Conservation (phyloP, 2,113 vertebrate genomes). For the Corydoras maculifer region DNA sequence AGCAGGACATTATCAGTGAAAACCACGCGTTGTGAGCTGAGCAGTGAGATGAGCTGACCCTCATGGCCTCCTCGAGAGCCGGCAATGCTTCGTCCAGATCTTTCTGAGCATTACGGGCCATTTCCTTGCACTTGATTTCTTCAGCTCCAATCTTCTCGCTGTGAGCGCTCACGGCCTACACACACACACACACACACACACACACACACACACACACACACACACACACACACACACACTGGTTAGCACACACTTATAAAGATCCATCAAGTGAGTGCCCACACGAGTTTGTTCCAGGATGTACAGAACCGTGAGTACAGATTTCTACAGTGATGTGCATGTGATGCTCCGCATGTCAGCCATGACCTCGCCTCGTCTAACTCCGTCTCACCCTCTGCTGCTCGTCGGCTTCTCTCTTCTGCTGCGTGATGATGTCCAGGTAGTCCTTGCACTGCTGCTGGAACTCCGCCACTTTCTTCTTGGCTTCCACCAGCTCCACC, state of each 20-base stretch:
- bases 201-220: not conserved
- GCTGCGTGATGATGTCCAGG: conserved; percentile 75
- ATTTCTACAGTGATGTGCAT: too few relatives aligned
- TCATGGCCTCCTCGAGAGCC: conserved; percentile 81
- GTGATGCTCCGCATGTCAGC: too few relatives aligned
- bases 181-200: conserved; percentile 27
- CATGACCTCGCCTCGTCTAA: not conserved
- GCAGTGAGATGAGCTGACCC: conserved; percentile 55
- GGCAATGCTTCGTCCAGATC: conserved; percentile 82
- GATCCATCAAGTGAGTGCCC: too few relatives aligned
- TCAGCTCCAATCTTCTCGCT: conserved; percentile 78
- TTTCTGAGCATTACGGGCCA: conserved; percentile 80
- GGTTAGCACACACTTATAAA: too few relatives aligned
- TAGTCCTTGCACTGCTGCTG: conserved; percentile 80
- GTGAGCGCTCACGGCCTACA: conserved; percentile 70
- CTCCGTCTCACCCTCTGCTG: conserved; percentile 70
- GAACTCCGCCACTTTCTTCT: conserved; percentile 75
- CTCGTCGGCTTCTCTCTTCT: conserved; percentile 74
- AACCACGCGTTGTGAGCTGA: too few relatives aligned
- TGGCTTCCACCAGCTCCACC: conserved; percentile 75
- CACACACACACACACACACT: too few relatives aligned
- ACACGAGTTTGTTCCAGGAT: too few relatives aligned
- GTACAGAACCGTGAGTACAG: too few relatives aligned
- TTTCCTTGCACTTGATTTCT: conserved; percentile 74
- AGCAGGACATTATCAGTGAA: too few relatives aligned